phyloP scores from a whole-genome alignment of 2,888 invertebrate genomes.

The Stegophylla sp. region DNA sequence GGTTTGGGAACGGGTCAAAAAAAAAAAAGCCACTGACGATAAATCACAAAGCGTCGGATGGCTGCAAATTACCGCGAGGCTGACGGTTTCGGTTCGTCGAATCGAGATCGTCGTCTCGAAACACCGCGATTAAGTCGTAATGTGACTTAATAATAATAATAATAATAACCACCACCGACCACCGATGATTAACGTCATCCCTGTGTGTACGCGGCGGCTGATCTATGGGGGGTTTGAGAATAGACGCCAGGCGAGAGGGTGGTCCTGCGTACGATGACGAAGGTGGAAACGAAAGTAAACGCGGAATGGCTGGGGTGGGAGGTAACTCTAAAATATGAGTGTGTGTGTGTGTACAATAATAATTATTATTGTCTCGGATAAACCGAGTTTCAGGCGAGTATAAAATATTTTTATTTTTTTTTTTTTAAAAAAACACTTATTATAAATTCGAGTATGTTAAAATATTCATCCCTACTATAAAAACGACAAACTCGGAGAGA shows the following conservation, averaged over 20 bases:
- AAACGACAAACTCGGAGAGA: no score
- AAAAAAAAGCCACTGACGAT: conserved; percentile 32
- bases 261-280: conserved; percentile 32
- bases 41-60: conserved; percentile 50
- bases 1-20: background rate
- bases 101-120: conserved; percentile 41
- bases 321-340: background rate
- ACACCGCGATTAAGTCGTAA: no score
- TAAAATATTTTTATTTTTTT: no score
- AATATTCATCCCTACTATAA: no score
- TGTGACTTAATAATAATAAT: conserved; percentile 29
- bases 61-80: conserved; percentile 56
- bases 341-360: background rate
- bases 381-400: no score
- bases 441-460: no score
- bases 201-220: no score
- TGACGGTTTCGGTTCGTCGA: conserved; percentile 27
- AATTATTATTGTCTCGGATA: no score
- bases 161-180: no score
- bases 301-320: background rate
- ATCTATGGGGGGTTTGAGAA: conserved; percentile 40
- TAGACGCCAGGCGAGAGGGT: conserved; percentile 31
- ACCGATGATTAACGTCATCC: conserved; percentile 41
- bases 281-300: background rate
- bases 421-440: no score